Base-by-base conservation (phyloP, 2,797 vertebrate genomes). In the Triplophysa bombifrons region DNA sequence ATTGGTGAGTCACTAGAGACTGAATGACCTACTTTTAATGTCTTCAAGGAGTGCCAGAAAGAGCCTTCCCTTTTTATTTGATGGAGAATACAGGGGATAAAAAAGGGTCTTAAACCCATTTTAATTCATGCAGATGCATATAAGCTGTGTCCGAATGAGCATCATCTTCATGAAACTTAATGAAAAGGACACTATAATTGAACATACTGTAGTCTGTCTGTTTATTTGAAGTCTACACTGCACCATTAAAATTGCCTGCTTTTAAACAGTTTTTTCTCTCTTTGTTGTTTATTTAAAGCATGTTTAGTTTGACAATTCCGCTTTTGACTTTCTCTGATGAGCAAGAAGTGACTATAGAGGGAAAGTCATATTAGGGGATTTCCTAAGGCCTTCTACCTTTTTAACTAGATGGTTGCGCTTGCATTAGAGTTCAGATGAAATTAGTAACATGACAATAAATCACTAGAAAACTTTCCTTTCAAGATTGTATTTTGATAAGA, bases 1-100 rank as follows among this genome's bases (percentile, higher is more conserved):
- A 84, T 86, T 88, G 88, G 90, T 93, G 93, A 93, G 90, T 94
- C 92, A 93, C 91, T 86, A 84, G 92, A 93, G 92, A 92, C 92
- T 87, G 87, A 86, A 80, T 93, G 92, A 93, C 93, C 93, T 93
- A 93, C 91, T 93, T 94, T 91, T 85, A 82, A 86, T 85, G 83
- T 90, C 90, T 91, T 92, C 84, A 58, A 90, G 86, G 90, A 91
- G 90, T 89, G 90, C 89, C 90, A 90, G 88, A 88, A 76, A 88
- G 84, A 90, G n/a, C 72, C 67, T 88, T 60, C 88, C 87, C 87
- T 89, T 76, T 70, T 87, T 89, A 84, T 91, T 89, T 90, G 84
- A 84, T 86, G 87, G 86, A 88, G 83, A 88, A 90, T 89, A 82
- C 85, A 83, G 83, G 86, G 85, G 86, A 85, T 92, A 90, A 92